Base-by-base conservation (phyloP, 2,888 invertebrate species). In the Dinocampus coccinellae region DNA sequence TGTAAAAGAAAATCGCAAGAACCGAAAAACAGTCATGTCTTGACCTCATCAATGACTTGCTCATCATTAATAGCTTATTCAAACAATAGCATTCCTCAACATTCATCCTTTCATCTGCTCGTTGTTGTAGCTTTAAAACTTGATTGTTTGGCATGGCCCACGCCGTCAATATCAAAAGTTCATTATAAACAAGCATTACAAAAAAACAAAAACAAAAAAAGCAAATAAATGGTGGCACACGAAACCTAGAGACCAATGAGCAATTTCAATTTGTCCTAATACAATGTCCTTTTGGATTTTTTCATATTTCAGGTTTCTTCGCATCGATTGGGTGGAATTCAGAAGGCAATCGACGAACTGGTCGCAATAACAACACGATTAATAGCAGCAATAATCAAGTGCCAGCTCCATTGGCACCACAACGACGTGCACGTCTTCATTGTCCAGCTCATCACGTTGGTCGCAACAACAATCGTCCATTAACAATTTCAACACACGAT, bases 81-180 rank as follows among this genome's bases (percentile, higher is more conserved):
- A 16, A 33, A 39, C 60, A 66, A 64, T 69, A 69, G 66, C 70
- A 74, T 69, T 65, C 63, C 61, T 11, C 47, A 65, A 64, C 55
- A 73, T 74, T 72, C 69, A 68, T 53, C 69, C 68, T 64, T 47
- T 72, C 78, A 73, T 77, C 80, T 86, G 84, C 85, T 87, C 84
- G 85, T 85, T 86, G 84, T 86, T 83, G 85, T 85, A 83, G 86
- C 86, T 86, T 47, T 87, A 83, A 82, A 75, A 82, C 76, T 79
- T 86, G 83, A 85, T 85, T 86, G 85, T 85, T 82, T 84, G 80
- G 87, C 87, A 87, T 87, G 86, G 84, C 83, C 79, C 82, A 82
- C 82, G 85, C 81, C 83, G 82, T 82, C 67, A 60, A 69, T 69
- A 63, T 63, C 61, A 34, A 62, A 66, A 64, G 29, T 60, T 62